Evolutionary conservation across 2,888 invertebrate species (phyloP), one percentile per base, ranked within the genome.

Genomic region (Trypoxylon attenuatum): DNA sequence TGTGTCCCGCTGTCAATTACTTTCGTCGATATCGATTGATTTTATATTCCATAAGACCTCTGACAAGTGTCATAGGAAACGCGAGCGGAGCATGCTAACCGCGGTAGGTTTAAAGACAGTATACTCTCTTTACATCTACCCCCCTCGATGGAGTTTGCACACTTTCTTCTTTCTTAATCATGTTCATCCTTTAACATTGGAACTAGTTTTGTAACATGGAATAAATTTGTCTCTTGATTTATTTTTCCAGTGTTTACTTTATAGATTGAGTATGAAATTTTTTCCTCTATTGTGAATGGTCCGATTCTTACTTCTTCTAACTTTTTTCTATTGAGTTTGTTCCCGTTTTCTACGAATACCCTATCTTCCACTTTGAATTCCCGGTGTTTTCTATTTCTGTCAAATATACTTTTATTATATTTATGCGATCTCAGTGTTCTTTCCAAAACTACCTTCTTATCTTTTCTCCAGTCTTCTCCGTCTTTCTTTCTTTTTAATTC

Each of bases 1-100:
- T 56, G 45, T 33, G 10, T 21, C 22, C 41, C 19, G 46, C 39
- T 54, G 54, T 60, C 39, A 21, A 22, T 38, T 39, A 25, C 21
- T 45, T n/a, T n/a, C 25, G 25, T 25, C 5, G 25, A 5, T 25
- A 8, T 25, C 25, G 25, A 25, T 25, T 25, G 8, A 25, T 25
- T 25, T 5, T n/a, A n/a, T n/a, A n/a, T n/a, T n/a, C n/a, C n/a
- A n/a, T 41, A 8, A 25, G 25, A 25, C 25, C 5, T 25, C 25
- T 25, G 25, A 25, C 25, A 8, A 8, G 25, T 25, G 25, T 25
- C 25, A 25, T 25, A 25, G 8, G 50, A 25, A 25, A 8, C 25
- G 25, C 25, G 25, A 5, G 25, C 25, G 8, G 25, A 25, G 5
- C 25, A 25, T 25, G 8, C 25, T 25, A 25, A 25, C 5, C 25